phyloP scores from a whole-genome alignment of 2,797 vertebrate species.

The Pseudochirops cupreus region DNA sequence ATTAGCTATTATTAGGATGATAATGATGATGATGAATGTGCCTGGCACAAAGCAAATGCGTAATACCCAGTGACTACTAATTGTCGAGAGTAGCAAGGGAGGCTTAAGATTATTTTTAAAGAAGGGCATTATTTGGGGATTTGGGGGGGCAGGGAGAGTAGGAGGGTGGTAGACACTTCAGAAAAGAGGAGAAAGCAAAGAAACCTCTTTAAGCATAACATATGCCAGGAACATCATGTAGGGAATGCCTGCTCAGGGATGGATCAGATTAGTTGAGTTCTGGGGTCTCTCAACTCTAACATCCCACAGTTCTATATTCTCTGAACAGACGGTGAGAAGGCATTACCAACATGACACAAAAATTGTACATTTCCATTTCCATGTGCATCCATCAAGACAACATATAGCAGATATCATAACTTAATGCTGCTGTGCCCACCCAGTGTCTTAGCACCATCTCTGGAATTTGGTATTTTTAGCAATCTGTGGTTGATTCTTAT shows the following conservation, averaged over 20 bases:
- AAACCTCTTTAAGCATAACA: neutral
- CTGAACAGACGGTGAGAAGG: neutral
- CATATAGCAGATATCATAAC: neutral
- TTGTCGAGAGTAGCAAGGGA: neutral
- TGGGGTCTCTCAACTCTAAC: neutral
- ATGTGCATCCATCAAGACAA: neutral
- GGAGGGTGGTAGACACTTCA: neutral
- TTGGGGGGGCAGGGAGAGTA: neutral
- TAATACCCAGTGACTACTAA: neutral
- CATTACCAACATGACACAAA: neutral
- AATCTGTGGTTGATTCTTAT: neutral
- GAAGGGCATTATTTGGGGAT: neutral
- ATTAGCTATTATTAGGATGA: neutral
- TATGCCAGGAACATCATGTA: neutral
- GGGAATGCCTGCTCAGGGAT: neutral
- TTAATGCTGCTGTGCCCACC: neutral
- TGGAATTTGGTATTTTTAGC: neutral
- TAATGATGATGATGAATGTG: neutral
- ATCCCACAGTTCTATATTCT: neutral
- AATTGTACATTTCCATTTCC: neutral
- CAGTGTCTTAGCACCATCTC: neutral
- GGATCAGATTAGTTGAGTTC: neutral
- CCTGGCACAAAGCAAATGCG: neutral
- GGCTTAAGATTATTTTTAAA: neutral
- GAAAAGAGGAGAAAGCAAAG: neutral